Conservation (phyloP, 2,797 vertebrate genomes). For the Sebastes oblongus region DNA sequence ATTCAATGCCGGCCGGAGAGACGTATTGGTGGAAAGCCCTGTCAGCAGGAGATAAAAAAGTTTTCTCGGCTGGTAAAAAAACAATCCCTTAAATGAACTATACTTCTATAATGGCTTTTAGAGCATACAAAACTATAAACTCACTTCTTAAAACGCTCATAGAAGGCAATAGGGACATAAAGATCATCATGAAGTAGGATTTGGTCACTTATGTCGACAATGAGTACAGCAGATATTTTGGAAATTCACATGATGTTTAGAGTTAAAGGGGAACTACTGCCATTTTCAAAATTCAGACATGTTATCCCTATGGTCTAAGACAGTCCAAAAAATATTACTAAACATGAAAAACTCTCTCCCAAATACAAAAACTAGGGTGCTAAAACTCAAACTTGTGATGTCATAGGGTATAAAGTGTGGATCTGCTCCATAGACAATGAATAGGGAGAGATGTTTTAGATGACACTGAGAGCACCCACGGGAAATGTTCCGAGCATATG, state of each 20-base stretch:
- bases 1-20: constrained; percentile 53
- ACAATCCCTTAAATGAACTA: neutral
- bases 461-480: no score
- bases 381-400: no score
- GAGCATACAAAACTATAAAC: neutral
- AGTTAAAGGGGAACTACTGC: neutral
- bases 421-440: no score
- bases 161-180: neutral
- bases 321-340: no score
- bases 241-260: neutral
- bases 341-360: no score
- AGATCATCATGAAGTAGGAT: neutral
- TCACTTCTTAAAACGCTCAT: neutral
- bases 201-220: neutral
- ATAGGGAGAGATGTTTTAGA: no score
- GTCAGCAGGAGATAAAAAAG: constrained; percentile 51
- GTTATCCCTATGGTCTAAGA: no score
- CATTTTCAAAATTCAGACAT: no score
- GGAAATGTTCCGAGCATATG: rapidly evolving
- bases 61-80: constrained; percentile 15
- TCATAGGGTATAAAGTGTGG: no score
- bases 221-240: neutral
- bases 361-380: no score
- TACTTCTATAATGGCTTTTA: neutral
- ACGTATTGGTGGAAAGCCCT: constrained; percentile 61